Conservation (phyloP, 2,888 invertebrate species). For the Cerastis leucographa region DNA sequence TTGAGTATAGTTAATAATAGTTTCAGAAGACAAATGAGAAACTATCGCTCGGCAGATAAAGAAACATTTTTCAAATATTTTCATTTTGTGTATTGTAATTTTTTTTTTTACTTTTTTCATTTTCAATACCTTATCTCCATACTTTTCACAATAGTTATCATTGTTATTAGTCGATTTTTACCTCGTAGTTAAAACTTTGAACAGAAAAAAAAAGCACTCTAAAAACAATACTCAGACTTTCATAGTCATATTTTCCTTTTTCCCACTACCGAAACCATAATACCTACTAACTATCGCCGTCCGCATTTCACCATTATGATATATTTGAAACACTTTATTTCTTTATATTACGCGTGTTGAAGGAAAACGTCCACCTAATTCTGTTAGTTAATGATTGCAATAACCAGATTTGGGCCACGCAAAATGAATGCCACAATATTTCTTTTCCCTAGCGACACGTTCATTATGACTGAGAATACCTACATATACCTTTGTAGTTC, state of each 20-base stretch:
- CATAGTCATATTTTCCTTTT: neutral
- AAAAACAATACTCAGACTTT: neutral
- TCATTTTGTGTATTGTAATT: neutral
- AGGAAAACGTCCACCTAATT: slow-evolving; percentile 50
- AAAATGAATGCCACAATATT: slow-evolving; percentile 52
- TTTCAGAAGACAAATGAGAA: slow-evolving; percentile 43
- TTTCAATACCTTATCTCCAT: neutral
- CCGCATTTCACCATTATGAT: slow-evolving; percentile 14
- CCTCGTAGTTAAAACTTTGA: neutral
- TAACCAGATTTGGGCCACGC: slow-evolving; percentile 52
- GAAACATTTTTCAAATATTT: slow-evolving; percentile 28
- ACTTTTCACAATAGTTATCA: neutral
- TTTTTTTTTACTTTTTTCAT: neutral
- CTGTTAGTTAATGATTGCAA: slow-evolving; percentile 59
- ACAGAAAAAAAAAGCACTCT: too few relatives aligned
- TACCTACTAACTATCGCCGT: neutral
- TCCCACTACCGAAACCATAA: neutral
- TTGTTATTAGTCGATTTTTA: neutral
- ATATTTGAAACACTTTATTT: slow-evolving; percentile 53
- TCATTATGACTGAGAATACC: slow-evolving; percentile 35
- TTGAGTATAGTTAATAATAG: slow-evolving; percentile 16
- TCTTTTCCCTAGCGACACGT: slow-evolving; percentile 50
- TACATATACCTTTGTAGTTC: slow-evolving; percentile 3
- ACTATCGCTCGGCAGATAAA: neutral
- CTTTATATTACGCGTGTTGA: slow-evolving; percentile 39